Percentiles rank a stretch among this genome's conserved stretches.
These are phyloP conservation scores for Sebastolobus alascanus DNA, from an alignment of 2,797 vertebrate species.

Conservation along the genomic window DNA sequence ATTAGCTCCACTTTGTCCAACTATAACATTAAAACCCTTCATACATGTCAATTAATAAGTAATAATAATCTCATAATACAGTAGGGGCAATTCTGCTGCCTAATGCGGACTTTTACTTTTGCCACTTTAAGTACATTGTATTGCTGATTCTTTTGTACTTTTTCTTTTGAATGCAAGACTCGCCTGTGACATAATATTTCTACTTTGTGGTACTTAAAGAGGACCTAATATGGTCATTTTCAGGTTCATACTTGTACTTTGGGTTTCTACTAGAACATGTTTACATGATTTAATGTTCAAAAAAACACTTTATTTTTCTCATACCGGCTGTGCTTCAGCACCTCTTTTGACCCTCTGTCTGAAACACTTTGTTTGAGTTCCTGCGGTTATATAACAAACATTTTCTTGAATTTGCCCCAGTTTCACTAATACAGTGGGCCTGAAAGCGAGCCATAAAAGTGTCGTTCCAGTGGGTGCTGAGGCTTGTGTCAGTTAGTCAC, in stretches of 20 bases:
- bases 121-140: not conserved
- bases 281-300: too few species aligned
- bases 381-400: not conserved
- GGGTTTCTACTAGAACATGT: too few species aligned
- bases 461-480: conserved; percentile 40
- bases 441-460: conserved; percentile 42
- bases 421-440: conserved; percentile 5
- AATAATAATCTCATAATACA: not conserved
- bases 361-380: too few species aligned
- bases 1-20: not conserved
- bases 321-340: too few species aligned
- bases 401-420: not conserved
- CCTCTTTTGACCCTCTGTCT: too few species aligned
- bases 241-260: too few species aligned
- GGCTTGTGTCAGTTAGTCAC: conserved; percentile 42
- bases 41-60: not conserved
- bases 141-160: not conserved
- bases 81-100: not conserved
- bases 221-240: not conserved
- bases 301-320: too few species aligned
- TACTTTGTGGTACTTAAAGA: not conserved
- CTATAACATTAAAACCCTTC: not conserved
- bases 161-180: not conserved
- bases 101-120: not conserved
- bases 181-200: not conserved